phyloP scores from a whole-genome alignment of 2,888 invertebrate species.

The Dasypogon diadema region DNA sequence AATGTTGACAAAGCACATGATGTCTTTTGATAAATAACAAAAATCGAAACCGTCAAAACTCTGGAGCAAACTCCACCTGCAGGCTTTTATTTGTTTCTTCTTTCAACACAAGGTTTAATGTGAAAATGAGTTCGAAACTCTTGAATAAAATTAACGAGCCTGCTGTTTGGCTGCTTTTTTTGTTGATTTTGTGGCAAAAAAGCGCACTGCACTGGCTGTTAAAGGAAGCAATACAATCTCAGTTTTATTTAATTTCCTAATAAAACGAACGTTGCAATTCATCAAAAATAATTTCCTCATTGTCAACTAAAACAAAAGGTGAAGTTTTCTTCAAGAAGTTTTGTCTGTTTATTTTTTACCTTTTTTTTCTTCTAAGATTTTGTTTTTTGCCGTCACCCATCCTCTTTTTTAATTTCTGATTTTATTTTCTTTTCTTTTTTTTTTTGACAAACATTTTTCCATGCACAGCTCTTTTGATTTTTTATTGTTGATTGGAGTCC shows the following conservation, averaged over 20 bases:
- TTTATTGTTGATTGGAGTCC: not conserved
- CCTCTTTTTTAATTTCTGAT: not conserved
- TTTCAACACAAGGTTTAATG: slow-evolving; percentile 59
- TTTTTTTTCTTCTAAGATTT: too few relatives aligned
- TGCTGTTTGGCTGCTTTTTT: not conserved
- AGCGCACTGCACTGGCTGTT: not conserved
- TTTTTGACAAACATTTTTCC: not conserved
- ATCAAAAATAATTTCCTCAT: slow-evolving; percentile 7
- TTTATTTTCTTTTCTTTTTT: too few relatives aligned
- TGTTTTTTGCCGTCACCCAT: slow-evolving; percentile 17
- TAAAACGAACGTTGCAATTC: not conserved
- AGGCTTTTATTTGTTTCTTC: slow-evolving; percentile 55
- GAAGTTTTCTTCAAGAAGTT: slow-evolving; percentile 56
- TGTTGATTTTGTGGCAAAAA: not conserved
- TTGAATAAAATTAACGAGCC: not conserved
- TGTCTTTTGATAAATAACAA: slow-evolving; percentile 15
- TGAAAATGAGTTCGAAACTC: slow-evolving; percentile 57
- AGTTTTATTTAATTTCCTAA: not conserved
- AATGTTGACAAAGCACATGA: slow-evolving; percentile 2
- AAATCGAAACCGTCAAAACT: slow-evolving; percentile 54
- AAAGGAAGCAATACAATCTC: not conserved
- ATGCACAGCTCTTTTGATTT: not conserved
- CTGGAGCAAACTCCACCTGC: slow-evolving; percentile 70
- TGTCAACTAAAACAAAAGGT: slow-evolving; percentile 51
- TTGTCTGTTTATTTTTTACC: too few relatives aligned